Percentiles rank a stretch among this genome's conserved stretches.
phyloP scores from a whole-genome alignment of 2,888 invertebrate species.

The Erpobdella octoculata region DNA sequence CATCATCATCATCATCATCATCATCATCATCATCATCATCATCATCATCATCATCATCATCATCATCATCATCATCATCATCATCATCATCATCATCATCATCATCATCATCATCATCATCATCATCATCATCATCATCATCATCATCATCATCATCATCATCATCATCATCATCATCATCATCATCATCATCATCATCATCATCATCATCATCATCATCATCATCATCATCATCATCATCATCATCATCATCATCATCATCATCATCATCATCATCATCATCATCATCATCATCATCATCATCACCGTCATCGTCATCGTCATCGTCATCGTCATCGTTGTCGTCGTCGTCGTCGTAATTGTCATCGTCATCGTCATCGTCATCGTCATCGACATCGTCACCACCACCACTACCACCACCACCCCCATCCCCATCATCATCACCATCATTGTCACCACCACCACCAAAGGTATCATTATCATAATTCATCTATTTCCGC shows the following conservation, averaged over 20 bases:
- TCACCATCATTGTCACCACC: not conserved
- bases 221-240: constrained; percentile 26
- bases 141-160: not conserved
- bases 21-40: constrained; percentile 27
- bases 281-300: constrained; percentile 26
- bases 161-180: constrained; percentile 25
- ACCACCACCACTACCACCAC: not conserved
- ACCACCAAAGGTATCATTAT: not conserved
- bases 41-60: constrained; percentile 26
- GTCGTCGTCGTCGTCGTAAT: not conserved
- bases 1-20: constrained; percentile 23
- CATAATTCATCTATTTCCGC: too few species aligned
- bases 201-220: constrained; percentile 26
- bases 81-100: constrained; percentile 26
- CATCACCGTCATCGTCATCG: constrained; percentile 22
- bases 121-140: not conserved
- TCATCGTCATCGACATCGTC: not conserved
- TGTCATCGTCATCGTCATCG: not conserved
- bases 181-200: constrained; percentile 26
- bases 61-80: constrained; percentile 27
- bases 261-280: constrained; percentile 13
- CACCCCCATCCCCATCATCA: not conserved
- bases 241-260: constrained; percentile 24
- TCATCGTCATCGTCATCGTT: constrained; percentile 24
- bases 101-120: constrained; percentile 8